Evolutionary conservation across 2,888 invertebrate genomes (phyloP).

Genomic region (Parnassius orleans): DNA sequence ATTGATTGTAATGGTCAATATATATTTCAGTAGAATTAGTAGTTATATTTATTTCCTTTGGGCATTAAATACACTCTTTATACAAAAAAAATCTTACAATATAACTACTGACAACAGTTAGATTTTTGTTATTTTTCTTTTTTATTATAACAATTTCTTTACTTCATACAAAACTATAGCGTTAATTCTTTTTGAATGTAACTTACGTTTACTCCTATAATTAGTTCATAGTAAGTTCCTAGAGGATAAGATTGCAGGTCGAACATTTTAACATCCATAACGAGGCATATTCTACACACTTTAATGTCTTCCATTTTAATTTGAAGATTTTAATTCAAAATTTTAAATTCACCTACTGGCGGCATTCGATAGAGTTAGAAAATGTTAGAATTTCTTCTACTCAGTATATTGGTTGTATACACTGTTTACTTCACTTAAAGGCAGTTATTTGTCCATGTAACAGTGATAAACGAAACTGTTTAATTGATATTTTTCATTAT

Average conservation of each 20-base stretch:
- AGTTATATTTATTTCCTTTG: no score
- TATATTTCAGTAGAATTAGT: no score
- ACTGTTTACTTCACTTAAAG: conserved; percentile 5
- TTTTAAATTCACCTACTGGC: conserved; percentile 51
- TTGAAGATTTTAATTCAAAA: conserved; percentile 31
- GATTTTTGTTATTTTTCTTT: no score
- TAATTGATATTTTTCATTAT: no score
- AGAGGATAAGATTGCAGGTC: conserved; percentile 51
- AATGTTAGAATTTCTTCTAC: conserved; percentile 62
- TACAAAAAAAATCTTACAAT: no score
- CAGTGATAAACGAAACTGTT: background rate
- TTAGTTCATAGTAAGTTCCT: conserved; percentile 51
- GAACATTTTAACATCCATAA: conserved; percentile 55
- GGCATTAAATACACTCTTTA: no score
- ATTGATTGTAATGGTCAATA: no score
- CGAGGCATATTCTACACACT: conserved; percentile 67
- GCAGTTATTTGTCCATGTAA: conserved; percentile 10
- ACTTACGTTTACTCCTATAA: conserved; percentile 61
- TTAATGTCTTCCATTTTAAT: conserved; percentile 51
- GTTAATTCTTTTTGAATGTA: background rate
- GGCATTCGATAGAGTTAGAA: conserved; percentile 61
- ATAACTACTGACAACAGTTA: no score
- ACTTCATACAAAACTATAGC: no score
- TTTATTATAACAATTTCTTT: no score
- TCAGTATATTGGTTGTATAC: background rate